Conservation (phyloP, 2,113 vertebrate genomes). For the Ptyas mucosa region DNA sequence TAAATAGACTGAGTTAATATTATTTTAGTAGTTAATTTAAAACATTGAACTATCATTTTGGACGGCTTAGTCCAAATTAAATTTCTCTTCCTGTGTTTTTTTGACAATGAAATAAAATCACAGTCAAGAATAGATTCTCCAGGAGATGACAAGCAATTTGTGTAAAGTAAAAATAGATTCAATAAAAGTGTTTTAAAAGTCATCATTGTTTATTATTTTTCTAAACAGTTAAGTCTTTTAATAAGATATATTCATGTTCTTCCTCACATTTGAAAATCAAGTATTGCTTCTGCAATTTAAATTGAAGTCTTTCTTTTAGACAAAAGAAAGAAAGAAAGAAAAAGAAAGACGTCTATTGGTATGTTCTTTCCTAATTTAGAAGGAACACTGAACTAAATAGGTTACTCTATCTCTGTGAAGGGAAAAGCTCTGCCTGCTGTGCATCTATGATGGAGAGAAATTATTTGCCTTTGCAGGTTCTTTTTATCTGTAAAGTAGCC, state of each 20-base stretch:
- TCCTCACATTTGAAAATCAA: not conserved
- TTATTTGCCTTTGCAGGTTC: not conserved
- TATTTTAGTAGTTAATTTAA: slow-evolving; percentile 24
- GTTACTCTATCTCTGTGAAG: not conserved
- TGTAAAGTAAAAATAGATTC: not conserved
- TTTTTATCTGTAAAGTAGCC: not conserved
- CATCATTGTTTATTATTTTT: not conserved
- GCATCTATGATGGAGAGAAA: not conserved
- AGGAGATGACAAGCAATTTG: slow-evolving; percentile 19
- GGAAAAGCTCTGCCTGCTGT: not conserved
- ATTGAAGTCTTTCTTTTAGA: not conserved
- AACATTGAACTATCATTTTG: slow-evolving; percentile 1
- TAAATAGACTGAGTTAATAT: slow-evolving; percentile 1
- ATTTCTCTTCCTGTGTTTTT: not conserved
- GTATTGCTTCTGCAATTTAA: not conserved
- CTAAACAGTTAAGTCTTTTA: not conserved
- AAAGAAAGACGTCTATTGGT: not conserved
- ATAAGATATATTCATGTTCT: not conserved
- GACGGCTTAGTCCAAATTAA: not conserved
- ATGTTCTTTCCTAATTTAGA: not conserved
- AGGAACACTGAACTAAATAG: not conserved
- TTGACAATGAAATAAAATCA: not conserved
- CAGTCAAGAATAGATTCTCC: slow-evolving; percentile 1
- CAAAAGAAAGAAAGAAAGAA: not conserved
- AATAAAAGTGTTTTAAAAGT: slow-evolving; percentile 2